Evolutionary conservation across 2,113 vertebrate species (phyloP), one percentile per base, ranked within the genome.

Genomic region (Anguilla rostrata): DNA sequence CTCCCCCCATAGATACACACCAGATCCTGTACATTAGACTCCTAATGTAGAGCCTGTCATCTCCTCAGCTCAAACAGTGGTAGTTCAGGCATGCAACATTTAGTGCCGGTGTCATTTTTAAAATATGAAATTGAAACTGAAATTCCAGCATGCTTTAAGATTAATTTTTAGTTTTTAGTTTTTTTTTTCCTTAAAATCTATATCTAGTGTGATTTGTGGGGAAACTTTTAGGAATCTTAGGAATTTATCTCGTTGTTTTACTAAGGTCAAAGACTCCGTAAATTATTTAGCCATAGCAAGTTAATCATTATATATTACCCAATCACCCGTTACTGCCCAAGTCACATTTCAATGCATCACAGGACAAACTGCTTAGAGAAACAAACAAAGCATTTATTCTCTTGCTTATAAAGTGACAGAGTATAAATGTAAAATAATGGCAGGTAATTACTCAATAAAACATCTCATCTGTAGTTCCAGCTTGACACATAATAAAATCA

Each of bases 401-500:
- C 56, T 16, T 43, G 75, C 92, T 94, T 93, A 93, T 90, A 93
- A 63, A 89, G 34, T 79, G 84, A 89, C 85, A 88, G 71, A 12
- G 29, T 75, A 75, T 34, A 75, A 75, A 75, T 34, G 26, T 34
- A 34, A 22, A 29, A 75, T 75, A 14, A 14, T 75, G 26, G 2
- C 71, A 75, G 60, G 7, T 75, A 75, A 75, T 60, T 53, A 82
- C 3, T 26, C 26, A 53, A 49, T 82, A 82, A 82, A 82, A 82
- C 16, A 40, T 16, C 16, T 46, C 40, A n/a, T 82, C 81, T 82
- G 16, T 53, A 75, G 26, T 29, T 26, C 71, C 71, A 75, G 5
- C 71, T 29, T 75, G 9, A 66, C 60, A 75, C 71, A 75, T 75
- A 75, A 75, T 12, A 75, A n/a, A 29, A 75, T 75, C 26, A 34